Evolutionary conservation across 2,888 invertebrate genomes (phyloP), one percentile per base, ranked within the genome.

Genomic region (Noctua pronuba): DNA sequence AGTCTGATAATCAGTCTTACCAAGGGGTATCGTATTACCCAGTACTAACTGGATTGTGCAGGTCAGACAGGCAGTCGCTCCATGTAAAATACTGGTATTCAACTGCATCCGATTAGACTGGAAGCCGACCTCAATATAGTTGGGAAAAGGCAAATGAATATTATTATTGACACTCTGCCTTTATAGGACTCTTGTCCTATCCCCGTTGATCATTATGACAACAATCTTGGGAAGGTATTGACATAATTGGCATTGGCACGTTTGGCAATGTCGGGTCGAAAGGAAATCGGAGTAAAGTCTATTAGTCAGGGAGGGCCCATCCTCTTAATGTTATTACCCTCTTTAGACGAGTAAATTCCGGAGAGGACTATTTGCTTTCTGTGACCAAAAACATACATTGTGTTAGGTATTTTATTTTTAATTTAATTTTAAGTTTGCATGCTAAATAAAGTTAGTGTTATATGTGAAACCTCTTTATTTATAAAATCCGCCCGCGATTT

Each of bases 311-410:
- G 55, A 67, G 31, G 66, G 55, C 38, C 70, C 49, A 35, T 49
- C 10, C 70, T 70, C 66, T 41, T 67, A 71, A 80, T 70, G 58
- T 60, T 60, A 80, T 70, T 75, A 75, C 31, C 76, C 44, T 80
- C 52, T 28, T 82, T 60, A 60, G 38, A 41, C 24, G 46, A 7
- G 49, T 52, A 66, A 73, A 79, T 44, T 46, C n/a, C 64, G 24
- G 16, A 58, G 35, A 55, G n/a, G 58, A 49, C 11, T 68, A 35
- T 76, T 77, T 72, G n/a, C 41, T 62, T 77, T 58, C 21, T 18
- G 28, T 38, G 49, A 2, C 49, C 46, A n/a, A 71, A n/a, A 44
- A 44, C 62, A n/a, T 28, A 28, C 2, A 28, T 28, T 7, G 28
- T 58, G 16, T 58, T 28, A 58, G 7, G 7, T 28, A 58, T 38